Evolutionary conservation across 2,797 vertebrate genomes (phyloP).

Genomic region (Channallabes apus): DNA sequence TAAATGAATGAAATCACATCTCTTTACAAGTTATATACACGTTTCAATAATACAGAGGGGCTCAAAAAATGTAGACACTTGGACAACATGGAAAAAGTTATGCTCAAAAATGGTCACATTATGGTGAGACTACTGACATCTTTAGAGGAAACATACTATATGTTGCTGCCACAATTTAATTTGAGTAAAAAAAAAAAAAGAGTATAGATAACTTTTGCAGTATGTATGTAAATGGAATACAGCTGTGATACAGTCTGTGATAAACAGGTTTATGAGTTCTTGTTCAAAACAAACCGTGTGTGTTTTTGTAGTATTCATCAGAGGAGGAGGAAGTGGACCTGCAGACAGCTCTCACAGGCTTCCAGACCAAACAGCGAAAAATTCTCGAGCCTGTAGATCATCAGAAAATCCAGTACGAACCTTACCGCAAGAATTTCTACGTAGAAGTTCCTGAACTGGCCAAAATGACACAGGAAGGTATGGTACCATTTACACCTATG

Average conservation of each 20-base stretch:
- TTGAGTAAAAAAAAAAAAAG: too few species aligned
- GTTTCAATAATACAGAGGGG: too few species aligned
- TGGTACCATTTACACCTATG: not conserved
- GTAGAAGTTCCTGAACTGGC: constrained; percentile 96
- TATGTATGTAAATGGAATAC: not conserved
- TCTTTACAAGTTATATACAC: too few species aligned
- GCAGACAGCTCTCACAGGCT: constrained; percentile 94
- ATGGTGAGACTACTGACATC: too few species aligned
- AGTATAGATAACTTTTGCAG: too few species aligned
- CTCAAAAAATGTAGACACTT: too few species aligned
- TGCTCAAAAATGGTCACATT: too few species aligned
- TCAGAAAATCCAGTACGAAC: constrained; percentile 93
- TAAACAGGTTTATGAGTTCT: not conserved
- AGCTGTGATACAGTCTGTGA: not conserved
- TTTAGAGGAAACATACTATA: too few species aligned
- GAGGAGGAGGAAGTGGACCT: constrained; percentile 98
- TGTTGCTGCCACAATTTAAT: too few species aligned
- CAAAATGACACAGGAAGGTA: constrained; percentile 91
- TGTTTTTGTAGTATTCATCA: constrained; percentile 87
- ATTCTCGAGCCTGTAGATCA: constrained; percentile 97
- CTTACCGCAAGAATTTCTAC: constrained; percentile 96
- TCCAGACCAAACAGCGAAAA: constrained; percentile 97
- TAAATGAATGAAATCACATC: too few species aligned
- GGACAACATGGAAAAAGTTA: too few species aligned
- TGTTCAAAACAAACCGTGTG: too few species aligned